phyloP scores from a whole-genome alignment of 2,113 vertebrate species.

The Hyperoodon ampullatus region DNA sequence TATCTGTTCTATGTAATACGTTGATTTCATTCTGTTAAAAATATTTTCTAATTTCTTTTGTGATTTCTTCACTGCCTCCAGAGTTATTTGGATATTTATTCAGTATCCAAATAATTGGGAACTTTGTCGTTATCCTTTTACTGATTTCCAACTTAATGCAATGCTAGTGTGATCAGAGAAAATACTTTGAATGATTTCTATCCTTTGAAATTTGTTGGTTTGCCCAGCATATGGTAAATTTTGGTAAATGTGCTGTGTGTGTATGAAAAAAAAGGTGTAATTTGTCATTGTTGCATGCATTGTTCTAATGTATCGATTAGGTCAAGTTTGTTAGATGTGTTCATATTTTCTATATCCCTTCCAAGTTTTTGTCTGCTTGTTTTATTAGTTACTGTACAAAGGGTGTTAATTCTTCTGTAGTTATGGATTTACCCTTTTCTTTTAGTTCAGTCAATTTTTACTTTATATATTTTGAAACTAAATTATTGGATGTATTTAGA shows the following conservation, averaged over 20 bases:
- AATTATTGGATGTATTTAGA: constrained; percentile 1
- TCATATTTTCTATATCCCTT: not conserved
- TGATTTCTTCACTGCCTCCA: not conserved
- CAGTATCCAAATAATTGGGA: not conserved
- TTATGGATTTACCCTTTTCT: not conserved
- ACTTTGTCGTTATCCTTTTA: not conserved
- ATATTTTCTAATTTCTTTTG: constrained; percentile 3
- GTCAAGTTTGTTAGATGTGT: constrained; percentile 23
- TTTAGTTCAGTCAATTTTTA: constrained; percentile 14
- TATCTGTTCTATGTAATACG: not conserved
- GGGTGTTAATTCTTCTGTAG: not conserved
- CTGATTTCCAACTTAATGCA: not conserved
- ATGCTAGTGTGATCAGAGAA: not conserved
- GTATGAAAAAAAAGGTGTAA: not conserved
- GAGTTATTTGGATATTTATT: constrained; percentile 14
- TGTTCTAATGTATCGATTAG: not conserved
- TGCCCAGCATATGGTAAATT: not conserved
- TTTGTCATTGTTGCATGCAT: not conserved
- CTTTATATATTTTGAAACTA: constrained; percentile 15
- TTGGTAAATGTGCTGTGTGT: not conserved
- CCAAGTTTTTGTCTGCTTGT: not conserved
- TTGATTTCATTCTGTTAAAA: constrained; percentile 5
- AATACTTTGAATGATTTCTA: not conserved
- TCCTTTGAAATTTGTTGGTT: constrained; percentile 22
- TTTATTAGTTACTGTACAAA: not conserved